Evolutionary conservation across 1,140 invertebrate genomes (phyloP).

Genomic region (Drosophila ohnishii): DNA sequence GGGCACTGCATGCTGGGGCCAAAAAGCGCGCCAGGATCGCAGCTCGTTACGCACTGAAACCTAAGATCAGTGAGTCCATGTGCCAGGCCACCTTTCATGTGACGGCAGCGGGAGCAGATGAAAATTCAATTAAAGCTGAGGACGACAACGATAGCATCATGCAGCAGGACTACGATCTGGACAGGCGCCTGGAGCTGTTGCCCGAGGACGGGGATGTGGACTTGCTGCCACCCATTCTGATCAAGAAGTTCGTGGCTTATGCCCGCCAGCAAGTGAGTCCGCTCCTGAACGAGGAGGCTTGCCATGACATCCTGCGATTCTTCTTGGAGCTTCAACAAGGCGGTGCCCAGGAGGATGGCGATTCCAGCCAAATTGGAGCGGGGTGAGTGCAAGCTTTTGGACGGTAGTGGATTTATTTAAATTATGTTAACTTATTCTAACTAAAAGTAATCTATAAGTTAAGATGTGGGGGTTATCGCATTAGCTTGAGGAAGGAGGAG

Average conservation of each 20-base stretch:
- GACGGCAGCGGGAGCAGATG: neutral
- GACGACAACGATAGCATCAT: slow-evolving; percentile 36
- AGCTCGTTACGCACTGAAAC: slow-evolving; percentile 49
- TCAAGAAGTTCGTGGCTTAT: slow-evolving; percentile 95
- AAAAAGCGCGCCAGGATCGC: slow-evolving; percentile 65
- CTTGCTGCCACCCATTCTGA: slow-evolving; percentile 88
- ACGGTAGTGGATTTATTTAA: slow-evolving; percentile 36
- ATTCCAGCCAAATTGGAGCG: slow-evolving; percentile 49
- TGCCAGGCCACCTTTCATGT: slow-evolving; percentile 30
- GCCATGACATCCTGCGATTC: slow-evolving; percentile 89
- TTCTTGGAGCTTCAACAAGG: slow-evolving; percentile 89
- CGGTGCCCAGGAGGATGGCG: slow-evolving; percentile 23
- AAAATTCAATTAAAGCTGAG: slow-evolving; percentile 2
- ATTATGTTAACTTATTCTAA: slow-evolving; percentile 39
- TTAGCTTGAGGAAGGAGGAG: slow-evolving; percentile 84
- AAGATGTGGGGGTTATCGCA: slow-evolving; percentile 48
- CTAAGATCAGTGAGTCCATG: slow-evolving; percentile 59
- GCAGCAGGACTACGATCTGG: slow-evolving; percentile 64
- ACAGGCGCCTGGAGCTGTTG: slow-evolving; percentile 86
- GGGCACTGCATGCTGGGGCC: slow-evolving; percentile 61
- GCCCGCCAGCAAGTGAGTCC: slow-evolving; percentile 95
- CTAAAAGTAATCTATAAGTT: slow-evolving; percentile 15
- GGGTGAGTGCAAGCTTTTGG: slow-evolving; percentile 43
- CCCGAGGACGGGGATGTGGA: slow-evolving; percentile 86
- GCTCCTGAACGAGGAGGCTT: slow-evolving; percentile 88